Evolutionary conservation across 2,888 invertebrate genomes (phyloP).

Genomic region (Physocephala rufipes): DNA sequence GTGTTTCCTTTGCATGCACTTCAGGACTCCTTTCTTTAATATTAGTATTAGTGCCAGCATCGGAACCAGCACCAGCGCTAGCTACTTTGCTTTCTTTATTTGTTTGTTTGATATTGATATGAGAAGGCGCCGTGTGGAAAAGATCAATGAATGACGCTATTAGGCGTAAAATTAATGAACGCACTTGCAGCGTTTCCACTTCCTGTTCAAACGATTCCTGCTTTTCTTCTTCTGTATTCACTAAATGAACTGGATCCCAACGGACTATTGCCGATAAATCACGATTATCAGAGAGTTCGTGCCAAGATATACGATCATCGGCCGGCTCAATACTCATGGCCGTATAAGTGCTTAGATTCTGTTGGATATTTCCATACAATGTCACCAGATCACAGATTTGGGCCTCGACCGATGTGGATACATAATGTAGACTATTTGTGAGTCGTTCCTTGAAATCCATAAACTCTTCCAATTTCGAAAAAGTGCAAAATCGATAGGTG

Average conservation of each 20-base stretch:
- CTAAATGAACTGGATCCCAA: slow-evolving; percentile 72
- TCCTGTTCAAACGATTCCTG: slow-evolving; percentile 63
- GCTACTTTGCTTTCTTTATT: slow-evolving; percentile 3
- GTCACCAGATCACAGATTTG: slow-evolving; percentile 75
- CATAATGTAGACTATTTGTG: slow-evolving; percentile 83
- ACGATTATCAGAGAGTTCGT: slow-evolving; percentile 76
- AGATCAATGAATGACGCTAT: slow-evolving; percentile 62
- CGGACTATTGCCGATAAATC: slow-evolving; percentile 77
- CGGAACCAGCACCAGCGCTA: slow-evolving; percentile 7
- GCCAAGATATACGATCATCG: slow-evolving; percentile 71
- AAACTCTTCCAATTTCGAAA: slow-evolving; percentile 90
- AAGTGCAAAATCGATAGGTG: slow-evolving; percentile 94
- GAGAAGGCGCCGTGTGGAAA: slow-evolving; percentile 51
- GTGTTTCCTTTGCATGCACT: slow-evolving; percentile 47
- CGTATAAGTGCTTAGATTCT: slow-evolving; percentile 68
- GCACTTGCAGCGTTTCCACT: slow-evolving; percentile 60
- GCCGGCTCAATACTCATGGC: slow-evolving; percentile 71
- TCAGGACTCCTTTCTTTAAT: not conserved
- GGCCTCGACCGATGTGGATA: slow-evolving; percentile 73
- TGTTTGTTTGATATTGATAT: slow-evolving; percentile 37
- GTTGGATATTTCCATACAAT: slow-evolving; percentile 62
- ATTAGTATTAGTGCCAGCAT: slow-evolving; percentile 1
- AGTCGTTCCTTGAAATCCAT: slow-evolving; percentile 83
- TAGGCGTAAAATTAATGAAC: slow-evolving; percentile 60
- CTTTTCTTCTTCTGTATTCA: slow-evolving; percentile 53